A percentile compares a stretch with the other conserved stretches of the same genome.
phyloP scores from a whole-genome alignment of 2,113 vertebrate genomes.

The Dipodomys merriami region DNA sequence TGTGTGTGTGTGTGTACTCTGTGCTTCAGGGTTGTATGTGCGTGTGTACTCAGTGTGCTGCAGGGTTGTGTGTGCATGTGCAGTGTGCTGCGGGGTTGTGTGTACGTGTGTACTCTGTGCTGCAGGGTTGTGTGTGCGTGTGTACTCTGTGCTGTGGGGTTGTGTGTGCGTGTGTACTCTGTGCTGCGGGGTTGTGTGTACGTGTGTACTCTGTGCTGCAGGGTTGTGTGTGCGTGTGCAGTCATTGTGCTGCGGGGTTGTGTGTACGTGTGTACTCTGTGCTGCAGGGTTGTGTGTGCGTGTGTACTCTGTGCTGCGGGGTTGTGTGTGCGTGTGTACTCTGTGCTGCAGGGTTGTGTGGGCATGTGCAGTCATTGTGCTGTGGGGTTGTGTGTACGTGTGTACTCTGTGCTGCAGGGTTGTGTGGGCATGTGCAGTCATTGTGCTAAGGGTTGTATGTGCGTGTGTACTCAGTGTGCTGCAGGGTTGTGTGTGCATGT shows the following conservation, averaged over 20 bases:
- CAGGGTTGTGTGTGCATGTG: neutral
- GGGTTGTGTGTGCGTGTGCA: fast-evolving
- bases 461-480: too few relatives aligned
- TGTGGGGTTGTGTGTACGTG: neutral
- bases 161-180: neutral
- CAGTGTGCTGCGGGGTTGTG: neutral
- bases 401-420: too few relatives aligned
- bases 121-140: neutral
- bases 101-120: too few relatives aligned
- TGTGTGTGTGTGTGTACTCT: too few relatives aligned
- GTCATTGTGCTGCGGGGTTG: neutral
- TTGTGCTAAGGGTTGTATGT: neutral
- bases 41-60: too few relatives aligned
- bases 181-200: neutral
- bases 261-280: neutral
- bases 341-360: neutral
- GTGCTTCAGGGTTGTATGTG: neutral
- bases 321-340: too few relatives aligned
- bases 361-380: too few relatives aligned
- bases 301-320: too few relatives aligned
- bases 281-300: neutral
- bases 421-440: neutral
- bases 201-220: too few relatives aligned
- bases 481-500: too few relatives aligned
- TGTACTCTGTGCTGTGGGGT: too few relatives aligned